Evolutionary conservation across 2,888 invertebrate genomes (phyloP).

Genomic region (Bembecia ichneumoniformis): DNA sequence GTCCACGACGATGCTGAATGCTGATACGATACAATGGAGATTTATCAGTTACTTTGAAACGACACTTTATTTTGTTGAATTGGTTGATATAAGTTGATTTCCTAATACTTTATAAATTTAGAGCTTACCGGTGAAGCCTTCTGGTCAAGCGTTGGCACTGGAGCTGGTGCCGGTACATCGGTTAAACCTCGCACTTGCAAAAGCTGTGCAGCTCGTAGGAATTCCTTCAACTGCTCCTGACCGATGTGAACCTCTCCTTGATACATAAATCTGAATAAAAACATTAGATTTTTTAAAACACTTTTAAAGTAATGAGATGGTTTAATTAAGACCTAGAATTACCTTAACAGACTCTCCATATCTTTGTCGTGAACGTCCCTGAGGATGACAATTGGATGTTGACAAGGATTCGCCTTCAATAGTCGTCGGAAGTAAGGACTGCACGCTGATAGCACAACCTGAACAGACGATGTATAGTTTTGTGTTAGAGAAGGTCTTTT

Average conservation of each 20-base stretch:
- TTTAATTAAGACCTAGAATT: conserved; percentile 3
- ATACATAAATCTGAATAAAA: conserved; percentile 83
- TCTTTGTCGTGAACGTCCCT: conserved; percentile 89
- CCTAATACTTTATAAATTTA: too few species aligned
- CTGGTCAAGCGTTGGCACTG: conserved; percentile 69
- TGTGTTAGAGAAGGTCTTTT: too few species aligned
- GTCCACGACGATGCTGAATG: conserved; percentile 66
- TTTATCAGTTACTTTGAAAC: background rate
- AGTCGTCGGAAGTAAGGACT: conserved; percentile 92
- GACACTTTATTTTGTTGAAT: too few species aligned
- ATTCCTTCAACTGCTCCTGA: conserved; percentile 88
- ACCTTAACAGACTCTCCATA: conserved; percentile 88
- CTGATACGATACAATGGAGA: conserved; percentile 2
- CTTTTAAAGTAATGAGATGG: conserved; percentile 1
- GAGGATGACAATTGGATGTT: conserved; percentile 90
- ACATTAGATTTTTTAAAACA: background rate
- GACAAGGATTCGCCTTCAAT: conserved; percentile 91
- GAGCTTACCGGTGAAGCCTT: conserved; percentile 79
- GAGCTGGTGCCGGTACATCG: conserved; percentile 78
- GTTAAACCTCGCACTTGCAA: conserved; percentile 89
- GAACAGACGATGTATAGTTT: background rate
- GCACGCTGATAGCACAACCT: conserved; percentile 89
- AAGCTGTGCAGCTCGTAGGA: conserved; percentile 88
- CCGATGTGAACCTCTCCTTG: conserved; percentile 92
- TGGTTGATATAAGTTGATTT: too few species aligned